Base-by-base conservation (phyloP, 2,113 vertebrate species). In the Chaetodon trifascialis region DNA sequence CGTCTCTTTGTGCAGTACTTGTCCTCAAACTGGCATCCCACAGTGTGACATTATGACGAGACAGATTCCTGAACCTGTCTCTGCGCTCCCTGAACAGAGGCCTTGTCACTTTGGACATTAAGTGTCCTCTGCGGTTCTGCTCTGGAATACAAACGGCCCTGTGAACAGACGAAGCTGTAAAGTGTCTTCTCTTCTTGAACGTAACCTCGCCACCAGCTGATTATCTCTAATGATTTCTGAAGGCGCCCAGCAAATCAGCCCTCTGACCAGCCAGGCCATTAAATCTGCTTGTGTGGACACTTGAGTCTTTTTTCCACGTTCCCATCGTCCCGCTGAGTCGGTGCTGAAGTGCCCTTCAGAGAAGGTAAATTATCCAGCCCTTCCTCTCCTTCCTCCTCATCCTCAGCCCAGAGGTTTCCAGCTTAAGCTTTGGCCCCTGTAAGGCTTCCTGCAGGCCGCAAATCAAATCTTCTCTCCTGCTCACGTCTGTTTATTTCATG, bases 31-130 rank as follows among this genome's bases (percentile, higher is more conserved):
- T n/a, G 10, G 40, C 38, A 17, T 65, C 78, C 58, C 7, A 1
- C 17, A 15, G 66, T 9, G 52, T 73, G 84, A 67, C 83, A 86
- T 47, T 25, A 38, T 23, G 17, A 36, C 0, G 11, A 38, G 55
- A 60, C 64, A 60, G 58, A 89, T 89, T 82, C 71, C 73, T 86
- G 54, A 80, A 52, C 46, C 30, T 25, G 25, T 62, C 60, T 59
- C 76, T 55, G 0, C 63, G 21, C 23, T 65, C 56, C 60, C 67
- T 19, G 49, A 74, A 64, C 78, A 77, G 21, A 64, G 2, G 34
- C 38, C 64, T 17, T 21, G 23, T 66, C 56, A 54, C 1, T 44
- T 7, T 23, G 19, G 73, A 80, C 38, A 34, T 44, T 40, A 2
- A 47, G 49, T 65, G 38, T 80, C 47, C 42, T n/a, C 69, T 12